Conservation (phyloP, 2,113 vertebrate genomes). For the Dasyprocta punctata region DNA sequence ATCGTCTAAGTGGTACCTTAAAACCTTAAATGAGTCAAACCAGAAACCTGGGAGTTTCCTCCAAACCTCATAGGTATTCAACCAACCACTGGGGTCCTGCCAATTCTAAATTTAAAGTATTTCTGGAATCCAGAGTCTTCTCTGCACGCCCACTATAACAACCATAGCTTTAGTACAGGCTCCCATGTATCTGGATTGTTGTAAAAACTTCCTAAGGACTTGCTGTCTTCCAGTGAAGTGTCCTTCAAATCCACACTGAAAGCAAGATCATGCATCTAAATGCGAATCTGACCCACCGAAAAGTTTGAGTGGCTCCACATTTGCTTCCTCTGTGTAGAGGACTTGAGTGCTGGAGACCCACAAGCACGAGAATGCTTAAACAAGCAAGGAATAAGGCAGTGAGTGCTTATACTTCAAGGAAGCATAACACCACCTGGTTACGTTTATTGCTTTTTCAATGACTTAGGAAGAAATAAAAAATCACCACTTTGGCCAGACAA, state of each 20-base stretch:
- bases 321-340: not conserved
- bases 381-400: not conserved
- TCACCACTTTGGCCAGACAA: conserved; percentile 34
- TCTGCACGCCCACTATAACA: not conserved
- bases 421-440: not conserved
- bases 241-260: conserved; percentile 22
- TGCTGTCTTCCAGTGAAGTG: not conserved
- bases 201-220: not conserved
- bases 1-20: not conserved
- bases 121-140: not conserved
- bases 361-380: not conserved
- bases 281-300: conserved; percentile 2
- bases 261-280: not conserved
- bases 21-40: not conserved
- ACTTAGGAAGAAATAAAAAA: not conserved
- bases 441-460: conserved; percentile 8
- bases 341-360: not conserved
- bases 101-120: conserved; percentile 17
- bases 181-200: not conserved
- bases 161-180: not conserved
- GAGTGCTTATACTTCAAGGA: not conserved
- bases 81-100: not conserved
- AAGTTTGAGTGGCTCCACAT: not conserved
- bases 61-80: not conserved
- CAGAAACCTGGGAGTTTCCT: not conserved